A percentile compares a stretch with the other conserved stretches of the same genome.
Conservation (phyloP, 2,113 vertebrate species). For the Pteropus alecto region DNA sequence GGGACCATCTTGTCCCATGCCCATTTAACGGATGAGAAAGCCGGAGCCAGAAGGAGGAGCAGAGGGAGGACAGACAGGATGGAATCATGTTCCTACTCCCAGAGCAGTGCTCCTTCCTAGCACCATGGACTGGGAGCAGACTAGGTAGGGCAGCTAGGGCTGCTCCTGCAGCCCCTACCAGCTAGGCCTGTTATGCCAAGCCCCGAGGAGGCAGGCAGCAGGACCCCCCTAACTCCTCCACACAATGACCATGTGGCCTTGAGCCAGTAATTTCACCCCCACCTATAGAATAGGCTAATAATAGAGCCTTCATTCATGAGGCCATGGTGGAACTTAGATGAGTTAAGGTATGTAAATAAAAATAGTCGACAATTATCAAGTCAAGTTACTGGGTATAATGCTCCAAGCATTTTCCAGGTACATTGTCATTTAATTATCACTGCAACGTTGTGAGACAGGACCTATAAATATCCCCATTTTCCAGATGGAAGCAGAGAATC, state of each 20-base stretch:
- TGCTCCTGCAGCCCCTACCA: neutral
- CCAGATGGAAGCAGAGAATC: neutral
- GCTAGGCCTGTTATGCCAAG: neutral
- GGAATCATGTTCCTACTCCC: neutral
- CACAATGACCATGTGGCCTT: neutral
- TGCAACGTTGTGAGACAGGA: neutral
- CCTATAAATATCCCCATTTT: neutral
- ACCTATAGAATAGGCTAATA: neutral
- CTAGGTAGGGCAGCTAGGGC: neutral
- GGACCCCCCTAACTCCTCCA: neutral
- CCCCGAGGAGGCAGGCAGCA: neutral
- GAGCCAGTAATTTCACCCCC: neutral
- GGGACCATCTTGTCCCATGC: conserved; percentile 27
- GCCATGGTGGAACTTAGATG: neutral
- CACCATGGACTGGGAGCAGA: neutral
- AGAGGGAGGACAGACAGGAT: neutral
- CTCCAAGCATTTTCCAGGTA: neutral
- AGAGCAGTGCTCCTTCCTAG: neutral
- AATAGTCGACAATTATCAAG: neutral
- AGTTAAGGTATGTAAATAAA: neutral
- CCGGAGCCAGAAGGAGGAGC: neutral
- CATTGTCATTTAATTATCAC: neutral
- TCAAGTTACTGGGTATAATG: neutral
- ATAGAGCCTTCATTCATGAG: neutral
- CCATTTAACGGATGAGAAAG: conserved; percentile 58